Evolutionary conservation across 2,797 vertebrate species (phyloP), one percentile per base, ranked within the genome.

Genomic region (Eidolon dupreanum): DNA sequence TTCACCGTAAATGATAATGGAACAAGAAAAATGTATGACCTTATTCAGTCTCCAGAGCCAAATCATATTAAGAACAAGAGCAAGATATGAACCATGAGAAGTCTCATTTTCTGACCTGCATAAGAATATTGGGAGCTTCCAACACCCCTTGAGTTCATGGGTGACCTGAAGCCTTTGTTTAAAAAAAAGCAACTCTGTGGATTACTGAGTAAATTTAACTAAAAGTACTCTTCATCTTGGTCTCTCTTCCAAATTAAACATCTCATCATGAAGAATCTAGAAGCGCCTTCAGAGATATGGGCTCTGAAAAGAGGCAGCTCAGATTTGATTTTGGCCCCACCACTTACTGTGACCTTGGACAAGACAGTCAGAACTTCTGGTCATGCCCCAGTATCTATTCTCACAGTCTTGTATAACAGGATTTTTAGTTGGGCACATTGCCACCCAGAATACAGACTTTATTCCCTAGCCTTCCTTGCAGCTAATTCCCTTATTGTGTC

Each of bases 21-120:
- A 66, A 96, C 57, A 91, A 94, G 70, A 90, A 95, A 96, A 97
- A 94, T 92, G 46, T 36, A 88, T 79, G 31, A 77, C 24, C 61
- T 59, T 90, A 90, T 95, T 92, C 19, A 5, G 77, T 74, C 88
- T 93, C 61, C 70, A 91, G 41, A 59, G 43, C 43, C 51, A 92
- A 85, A 93, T 88, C 33, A 93, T 53, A 90, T 82, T 88, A 71
- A 68, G 78, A 96, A 91, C 28, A 71, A 31, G n/a, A 70, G 13
- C 26, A 84, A 90, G 66, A 81, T 46, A 82, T 1, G 46, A 88
- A 61, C 33, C 49, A 53, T 57, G 28, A 84, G n/a, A 59, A 88
- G 8, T 88, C 59, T 86, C 46, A 63, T 77, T 75, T 71, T 93
- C 70, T 93, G 36, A 73, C 59, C 65, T 90, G 16, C 22, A 38